These are phyloP conservation scores for Pissodes strobi DNA, from an alignment of 1,140 invertebrate genomes.

Conservation along the genomic window DNA sequence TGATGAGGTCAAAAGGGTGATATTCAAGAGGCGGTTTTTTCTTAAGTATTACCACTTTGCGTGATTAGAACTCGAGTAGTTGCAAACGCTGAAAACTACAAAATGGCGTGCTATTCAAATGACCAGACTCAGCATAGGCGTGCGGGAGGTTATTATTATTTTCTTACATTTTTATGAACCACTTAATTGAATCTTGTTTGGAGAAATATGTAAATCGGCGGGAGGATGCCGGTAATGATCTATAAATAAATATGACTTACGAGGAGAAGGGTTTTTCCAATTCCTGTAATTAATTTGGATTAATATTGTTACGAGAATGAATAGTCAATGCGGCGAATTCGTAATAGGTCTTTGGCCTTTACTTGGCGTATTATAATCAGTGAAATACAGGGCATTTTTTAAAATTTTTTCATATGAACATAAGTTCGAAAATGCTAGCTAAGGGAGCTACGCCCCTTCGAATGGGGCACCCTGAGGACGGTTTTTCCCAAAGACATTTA, in stretches of 20 bases:
- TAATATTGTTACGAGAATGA: too few species aligned
- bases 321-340: too few species aligned
- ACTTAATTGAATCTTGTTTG: neutral
- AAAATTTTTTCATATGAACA: too few species aligned
- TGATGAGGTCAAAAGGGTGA: neutral
- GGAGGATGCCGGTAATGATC: neutral
- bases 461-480: too few species aligned
- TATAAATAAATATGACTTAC: conserved; percentile 14
- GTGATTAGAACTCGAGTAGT: conserved; percentile 34
- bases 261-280: neutral
- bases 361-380: too few species aligned
- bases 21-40: conserved; percentile 21
- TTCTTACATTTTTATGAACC: neutral
- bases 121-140: conserved; percentile 19
- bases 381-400: too few species aligned
- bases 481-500: too few species aligned
- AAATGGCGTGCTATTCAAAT: conserved; percentile 40
- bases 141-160: neutral
- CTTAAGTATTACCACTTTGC: conserved; percentile 36
- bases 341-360: too few species aligned
- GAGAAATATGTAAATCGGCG: neutral
- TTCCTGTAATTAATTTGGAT: too few species aligned
- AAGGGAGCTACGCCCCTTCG: too few species aligned
- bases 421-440: too few species aligned
- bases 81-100: conserved; percentile 31